Evolutionary conservation across 2,113 vertebrate species (phyloP), one percentile per base, ranked within the genome.

Genomic region (Sinocyclocheilus anophthalmus): DNA sequence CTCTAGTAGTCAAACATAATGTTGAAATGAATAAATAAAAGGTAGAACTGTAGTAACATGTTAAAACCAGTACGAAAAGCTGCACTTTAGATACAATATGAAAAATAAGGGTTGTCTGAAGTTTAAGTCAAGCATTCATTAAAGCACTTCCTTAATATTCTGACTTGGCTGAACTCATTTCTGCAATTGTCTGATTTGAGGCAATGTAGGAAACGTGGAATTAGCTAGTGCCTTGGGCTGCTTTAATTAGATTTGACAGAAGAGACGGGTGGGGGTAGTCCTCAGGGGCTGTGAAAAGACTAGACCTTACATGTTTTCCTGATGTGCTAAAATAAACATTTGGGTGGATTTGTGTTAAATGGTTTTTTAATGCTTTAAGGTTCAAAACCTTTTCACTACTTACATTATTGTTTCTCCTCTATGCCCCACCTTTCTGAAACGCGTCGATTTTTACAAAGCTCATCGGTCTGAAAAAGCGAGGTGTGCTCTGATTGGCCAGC

Each of bases 231-330:
- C 76, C 83, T 85, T 70, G 30, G 42, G 50, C 77, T 85, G 70
- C 76, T 85, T 67, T 85, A 76, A 87, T 81, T 84, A 55, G 42
- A 42, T 53, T 37, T 70, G 76, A 85, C 77, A 80, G 42, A 18
- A 65, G 59, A 77, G 33, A 18, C 30, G 30, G 1, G 26, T 13
- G n/a, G 75, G 30, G 30, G 30, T 30, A 59, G 48, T n/a, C n/a
- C 80, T 79, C 81, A 48, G 57, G 39, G 85, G 50, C 85, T 86
- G 78, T 89, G 86, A 89, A 69, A 88, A 3, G 14, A 50, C 67
- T 10, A 72, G 67, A 85, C 87, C 85, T 37, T 37, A n/a, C n/a
- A n/a, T n/a, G n/a, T n/a, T n/a, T n/a, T n/a, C n/a, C n/a, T n/a
- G n/a, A n/a, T n/a, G n/a, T n/a, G n/a, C n/a, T n/a, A n/a, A n/a